These are phyloP conservation scores for Chiroxiphia lanceolata DNA, from an alignment of 2,797 vertebrate genomes.

Conservation along the genomic window DNA sequence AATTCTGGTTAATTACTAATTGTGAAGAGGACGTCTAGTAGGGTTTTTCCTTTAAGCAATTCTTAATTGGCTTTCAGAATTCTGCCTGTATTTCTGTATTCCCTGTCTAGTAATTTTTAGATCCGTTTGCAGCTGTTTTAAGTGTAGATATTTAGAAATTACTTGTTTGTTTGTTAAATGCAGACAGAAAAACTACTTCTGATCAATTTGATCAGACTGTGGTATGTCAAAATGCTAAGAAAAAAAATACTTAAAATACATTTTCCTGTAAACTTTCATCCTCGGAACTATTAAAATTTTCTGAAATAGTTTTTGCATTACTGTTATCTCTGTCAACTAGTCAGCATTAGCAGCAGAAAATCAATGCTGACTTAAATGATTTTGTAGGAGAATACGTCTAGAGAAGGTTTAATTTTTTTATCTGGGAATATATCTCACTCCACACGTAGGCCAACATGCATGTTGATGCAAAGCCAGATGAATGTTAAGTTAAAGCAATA, in stretches of 20 bases:
- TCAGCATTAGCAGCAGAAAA: not conserved
- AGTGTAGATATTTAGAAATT: not conserved
- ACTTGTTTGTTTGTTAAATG: not conserved
- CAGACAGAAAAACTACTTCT: not conserved
- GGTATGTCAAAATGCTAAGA: not conserved
- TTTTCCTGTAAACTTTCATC: not conserved
- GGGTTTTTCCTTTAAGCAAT: not conserved
- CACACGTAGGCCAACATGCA: not conserved
- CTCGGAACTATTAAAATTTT: not conserved
- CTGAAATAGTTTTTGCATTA: not conserved
- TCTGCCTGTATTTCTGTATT: not conserved
- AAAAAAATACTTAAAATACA: not conserved
- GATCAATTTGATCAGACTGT: not conserved
- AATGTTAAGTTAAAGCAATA: not conserved
- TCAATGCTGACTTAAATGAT: not conserved
- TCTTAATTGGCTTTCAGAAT: not conserved
- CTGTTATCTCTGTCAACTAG: not conserved
- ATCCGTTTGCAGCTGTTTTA: not conserved
- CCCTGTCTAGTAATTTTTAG: not conserved
- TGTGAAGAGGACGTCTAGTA: not conserved
- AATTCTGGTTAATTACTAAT: not conserved
- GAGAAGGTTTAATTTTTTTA: not conserved
- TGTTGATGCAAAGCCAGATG: not conserved
- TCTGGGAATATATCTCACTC: not conserved
- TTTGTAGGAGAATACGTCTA: not conserved